These are phyloP conservation scores for Pyrgus malvae DNA, from an alignment of 2,888 invertebrate genomes.

Conservation along the genomic window DNA sequence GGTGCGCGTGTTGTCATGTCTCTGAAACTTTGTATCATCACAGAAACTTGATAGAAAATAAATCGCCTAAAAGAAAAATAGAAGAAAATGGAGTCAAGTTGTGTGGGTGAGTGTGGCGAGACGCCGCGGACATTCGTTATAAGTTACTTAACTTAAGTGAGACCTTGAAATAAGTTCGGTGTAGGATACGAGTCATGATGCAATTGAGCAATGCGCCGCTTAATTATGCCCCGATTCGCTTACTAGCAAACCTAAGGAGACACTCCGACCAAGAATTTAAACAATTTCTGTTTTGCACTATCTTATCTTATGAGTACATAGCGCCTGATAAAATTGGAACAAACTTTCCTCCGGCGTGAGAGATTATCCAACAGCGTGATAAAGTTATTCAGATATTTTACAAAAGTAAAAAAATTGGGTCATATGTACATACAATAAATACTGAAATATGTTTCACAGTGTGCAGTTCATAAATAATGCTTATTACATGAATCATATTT, in stretches of 20 bases:
- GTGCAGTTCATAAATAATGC: too few relatives aligned
- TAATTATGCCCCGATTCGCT: slow-evolving; percentile 24
- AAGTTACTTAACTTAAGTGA: slow-evolving; percentile 32
- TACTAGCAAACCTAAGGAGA: too few relatives aligned
- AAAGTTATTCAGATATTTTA: slow-evolving; percentile 21
- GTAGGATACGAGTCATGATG: slow-evolving; percentile 39
- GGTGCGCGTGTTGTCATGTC: slow-evolving; percentile 67
- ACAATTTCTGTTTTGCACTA: slow-evolving; percentile 42
- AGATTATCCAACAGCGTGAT: slow-evolving; percentile 42
- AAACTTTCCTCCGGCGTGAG: slow-evolving; percentile 40
- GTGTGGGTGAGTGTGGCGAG: slow-evolving; percentile 59
- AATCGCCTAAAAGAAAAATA: slow-evolving; percentile 36
- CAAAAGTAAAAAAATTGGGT: not conserved
- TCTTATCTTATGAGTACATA: slow-evolving; percentile 61
- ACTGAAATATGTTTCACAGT: too few relatives aligned
- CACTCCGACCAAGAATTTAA: slow-evolving; percentile 35
- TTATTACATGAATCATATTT: too few relatives aligned
- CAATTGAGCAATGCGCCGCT: slow-evolving; percentile 34
- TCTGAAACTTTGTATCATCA: slow-evolving; percentile 57
- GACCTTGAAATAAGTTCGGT: slow-evolving; percentile 47
- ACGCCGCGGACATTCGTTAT: slow-evolving; percentile 25
- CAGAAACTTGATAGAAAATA: slow-evolving; percentile 53
- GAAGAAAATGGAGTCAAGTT: slow-evolving; percentile 62
- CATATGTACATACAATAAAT: not conserved
- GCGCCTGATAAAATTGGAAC: slow-evolving; percentile 45